Conservation (phyloP, 1,140 invertebrate species). For the Diabrotica virgifera region DNA sequence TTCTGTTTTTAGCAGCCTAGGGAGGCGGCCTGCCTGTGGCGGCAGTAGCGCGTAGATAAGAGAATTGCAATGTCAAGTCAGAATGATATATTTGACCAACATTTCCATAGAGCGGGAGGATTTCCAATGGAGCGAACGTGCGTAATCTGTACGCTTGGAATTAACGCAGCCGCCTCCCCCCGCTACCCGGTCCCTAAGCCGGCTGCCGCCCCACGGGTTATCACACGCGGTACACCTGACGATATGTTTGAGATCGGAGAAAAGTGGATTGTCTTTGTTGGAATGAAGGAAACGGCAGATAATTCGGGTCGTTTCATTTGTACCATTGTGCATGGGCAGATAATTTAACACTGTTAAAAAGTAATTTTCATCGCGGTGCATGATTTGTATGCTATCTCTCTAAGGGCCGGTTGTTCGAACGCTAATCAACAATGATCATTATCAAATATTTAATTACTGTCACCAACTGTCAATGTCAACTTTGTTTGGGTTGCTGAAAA, state of each 20-base stretch:
- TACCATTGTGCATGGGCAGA: too few relatives aligned
- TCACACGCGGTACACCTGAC: constrained; percentile 34
- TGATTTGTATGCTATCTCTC: too few relatives aligned
- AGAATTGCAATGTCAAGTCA: constrained; percentile 82
- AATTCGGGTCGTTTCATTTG: too few relatives aligned
- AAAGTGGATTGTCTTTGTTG: neutral
- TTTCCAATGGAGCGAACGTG: constrained; percentile 51
- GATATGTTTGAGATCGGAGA: constrained; percentile 30
- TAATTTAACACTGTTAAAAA: too few relatives aligned
- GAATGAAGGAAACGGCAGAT: too few relatives aligned
- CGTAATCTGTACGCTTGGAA: constrained; percentile 49
- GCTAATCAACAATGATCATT: too few relatives aligned
- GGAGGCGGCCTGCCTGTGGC: constrained; percentile 38
- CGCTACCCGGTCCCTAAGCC: neutral
- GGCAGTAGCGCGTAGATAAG: constrained; percentile 66
- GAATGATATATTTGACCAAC: constrained; percentile 85
- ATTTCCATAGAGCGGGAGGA: constrained; percentile 66
- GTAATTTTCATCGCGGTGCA: too few relatives aligned
- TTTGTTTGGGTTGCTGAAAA: too few relatives aligned
- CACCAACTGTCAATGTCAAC: too few relatives aligned
- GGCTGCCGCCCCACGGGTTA: constrained; percentile 7
- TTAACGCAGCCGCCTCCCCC: constrained; percentile 42
- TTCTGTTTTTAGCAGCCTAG: constrained; percentile 47
- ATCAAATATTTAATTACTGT: too few relatives aligned
- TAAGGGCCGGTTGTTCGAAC: too few relatives aligned